Percentiles rank a stretch among this genome's conserved stretches.
These are phyloP conservation scores for Pristionchus mayeri DNA, from an alignment of 2,888 invertebrate species.

Conservation along the genomic window DNA sequence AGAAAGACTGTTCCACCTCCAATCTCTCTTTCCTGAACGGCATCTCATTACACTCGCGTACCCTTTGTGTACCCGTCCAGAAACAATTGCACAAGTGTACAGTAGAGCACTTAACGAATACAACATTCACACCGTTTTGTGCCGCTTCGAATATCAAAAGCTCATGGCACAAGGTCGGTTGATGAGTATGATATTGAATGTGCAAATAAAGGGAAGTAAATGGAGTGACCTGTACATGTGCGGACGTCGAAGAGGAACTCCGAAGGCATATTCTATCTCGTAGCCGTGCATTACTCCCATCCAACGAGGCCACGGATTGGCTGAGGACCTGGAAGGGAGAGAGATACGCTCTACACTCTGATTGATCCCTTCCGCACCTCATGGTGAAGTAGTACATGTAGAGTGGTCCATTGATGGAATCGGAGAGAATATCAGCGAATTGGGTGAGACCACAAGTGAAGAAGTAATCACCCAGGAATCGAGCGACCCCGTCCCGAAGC, in stretches of 20 bases:
- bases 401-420: slow-evolving; percentile 69
- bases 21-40: slow-evolving; percentile 52
- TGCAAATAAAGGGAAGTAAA: no score
- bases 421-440: slow-evolving; percentile 73
- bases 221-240: slow-evolving; percentile 86
- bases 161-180: no score
- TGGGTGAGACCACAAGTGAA: slow-evolving; percentile 89
- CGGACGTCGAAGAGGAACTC: slow-evolving; percentile 91
- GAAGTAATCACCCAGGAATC: slow-evolving; percentile 91
- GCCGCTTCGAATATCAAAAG: no score
- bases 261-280: slow-evolving; percentile 97
- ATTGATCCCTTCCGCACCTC: slow-evolving; percentile 66
- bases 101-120: no score
- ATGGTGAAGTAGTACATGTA: slow-evolving; percentile 76
- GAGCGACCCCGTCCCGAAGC: slow-evolving; percentile 71
- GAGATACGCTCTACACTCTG: no score
- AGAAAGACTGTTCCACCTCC: slow-evolving; percentile 79
- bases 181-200: no score
- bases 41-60: not conserved
- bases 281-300: slow-evolving; percentile 99
- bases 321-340: slow-evolving; percentile 76
- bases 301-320: slow-evolving; percentile 97
- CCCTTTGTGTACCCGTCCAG: no score
- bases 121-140: no score
- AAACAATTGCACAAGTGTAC: no score